Evolutionary conservation across 2,888 invertebrate species (phyloP), one percentile per base, ranked within the genome.

Genomic region (Clistopyga incitator): DNA sequence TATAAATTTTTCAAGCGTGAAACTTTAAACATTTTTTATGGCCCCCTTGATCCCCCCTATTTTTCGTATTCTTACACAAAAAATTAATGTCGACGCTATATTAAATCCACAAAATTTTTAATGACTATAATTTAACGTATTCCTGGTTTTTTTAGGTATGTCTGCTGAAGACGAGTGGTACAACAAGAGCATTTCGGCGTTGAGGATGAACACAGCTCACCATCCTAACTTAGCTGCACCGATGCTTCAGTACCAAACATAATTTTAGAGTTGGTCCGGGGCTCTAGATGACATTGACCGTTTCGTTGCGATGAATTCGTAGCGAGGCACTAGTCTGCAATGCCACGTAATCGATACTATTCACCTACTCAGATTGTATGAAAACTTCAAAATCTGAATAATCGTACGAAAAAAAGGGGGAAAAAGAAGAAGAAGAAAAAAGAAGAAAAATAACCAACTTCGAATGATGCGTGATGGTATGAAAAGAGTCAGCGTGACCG

Each of bases 191-290:
- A 95, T 99, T 91, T 98, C 98, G 82, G 99, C 99, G 77, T 95
- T 99, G 90, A 96, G 99, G 93, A 99, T 99, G 99, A 99, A 99
- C 95, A 96, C 97, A 91, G 97, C 98, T 75, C 98, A 98, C 94
- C 98, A 98, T 94, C 98, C 98, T 88, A 98, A 98, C 94, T 96
- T 99, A 91, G 97, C 98, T 81, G 98, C 98, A 89, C 98, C 98
- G 81, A 98, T 99, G 97, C 95, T 99, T 88, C 99, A 99, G 93
- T 99, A 99, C 94, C 99, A 99, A 94, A 98, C 98, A 97, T 98
- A 98, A 97, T 97, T 92, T 90, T 92, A 91, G 89, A 89, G 88
- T 80, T 85, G 87, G 87, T 85, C 82, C 82, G 84, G 83, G 78
- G 77, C 82, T 82, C 65, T 78, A 64, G 78, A 78, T 81, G 84